These are phyloP conservation scores for Zaprionus camerounensis DNA, from an alignment of 1,140 invertebrate genomes.

Conservation along the genomic window DNA sequence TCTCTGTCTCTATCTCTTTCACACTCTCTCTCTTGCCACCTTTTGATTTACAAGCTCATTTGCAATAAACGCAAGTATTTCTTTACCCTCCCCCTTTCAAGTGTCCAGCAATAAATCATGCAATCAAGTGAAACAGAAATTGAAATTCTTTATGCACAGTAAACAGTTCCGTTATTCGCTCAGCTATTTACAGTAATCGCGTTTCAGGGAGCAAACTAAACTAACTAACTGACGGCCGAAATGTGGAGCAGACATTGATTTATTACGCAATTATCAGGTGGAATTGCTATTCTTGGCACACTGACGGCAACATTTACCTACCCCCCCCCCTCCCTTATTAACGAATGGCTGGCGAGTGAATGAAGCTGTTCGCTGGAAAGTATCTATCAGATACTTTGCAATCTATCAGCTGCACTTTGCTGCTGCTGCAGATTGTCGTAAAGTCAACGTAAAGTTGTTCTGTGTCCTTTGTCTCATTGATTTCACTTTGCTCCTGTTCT, in stretches of 20 bases:
- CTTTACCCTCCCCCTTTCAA: background rate
- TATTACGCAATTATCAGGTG: slow-evolving; percentile 68
- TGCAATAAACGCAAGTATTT: background rate
- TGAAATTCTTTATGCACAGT: slow-evolving; percentile 29
- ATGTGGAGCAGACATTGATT: slow-evolving; percentile 77
- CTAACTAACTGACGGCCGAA: slow-evolving; percentile 61
- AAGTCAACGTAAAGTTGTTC: background rate
- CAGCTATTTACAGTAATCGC: slow-evolving; percentile 55
- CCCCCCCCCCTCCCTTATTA: background rate
- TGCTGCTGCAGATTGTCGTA: slow-evolving; percentile 22
- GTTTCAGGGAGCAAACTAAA: slow-evolving; percentile 42
- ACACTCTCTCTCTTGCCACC: background rate
- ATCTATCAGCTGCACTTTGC: slow-evolving; percentile 19
- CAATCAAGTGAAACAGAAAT: slow-evolving; percentile 10
- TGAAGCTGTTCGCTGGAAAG: slow-evolving; percentile 14
- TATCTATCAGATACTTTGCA: slow-evolving; percentile 7
- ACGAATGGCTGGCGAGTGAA: background rate
- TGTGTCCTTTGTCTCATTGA: slow-evolving; percentile 37
- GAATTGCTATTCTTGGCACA: slow-evolving; percentile 47
- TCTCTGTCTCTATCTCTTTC: no score
- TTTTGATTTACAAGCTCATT: background rate
- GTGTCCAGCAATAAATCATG: background rate
- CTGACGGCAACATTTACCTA: slow-evolving; percentile 17
- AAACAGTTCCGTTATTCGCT: slow-evolving; percentile 38
- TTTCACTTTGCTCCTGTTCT: slow-evolving; percentile 32